Percentiles rank a stretch among this genome's conserved stretches.
Conservation (phyloP, 2,888 invertebrate species). For the Gisinianus flammeolus region DNA sequence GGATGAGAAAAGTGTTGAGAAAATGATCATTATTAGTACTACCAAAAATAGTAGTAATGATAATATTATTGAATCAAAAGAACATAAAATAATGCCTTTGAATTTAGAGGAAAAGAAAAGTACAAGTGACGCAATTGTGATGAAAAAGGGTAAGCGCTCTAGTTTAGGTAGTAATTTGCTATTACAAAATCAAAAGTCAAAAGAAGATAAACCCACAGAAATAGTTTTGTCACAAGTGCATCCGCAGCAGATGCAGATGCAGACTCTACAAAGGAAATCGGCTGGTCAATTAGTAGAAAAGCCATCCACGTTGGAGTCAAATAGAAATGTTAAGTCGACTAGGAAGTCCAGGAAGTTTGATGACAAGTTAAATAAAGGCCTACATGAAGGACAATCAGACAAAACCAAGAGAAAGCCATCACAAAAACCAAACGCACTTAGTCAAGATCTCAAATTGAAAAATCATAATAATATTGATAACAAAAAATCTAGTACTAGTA, state of each 20-base stretch:
- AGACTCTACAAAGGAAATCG: too few relatives aligned
- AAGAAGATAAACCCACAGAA: slow-evolving; percentile 1
- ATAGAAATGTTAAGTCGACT: neutral
- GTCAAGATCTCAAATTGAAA: slow-evolving; percentile 30
- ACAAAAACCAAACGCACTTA: slow-evolving; percentile 35
- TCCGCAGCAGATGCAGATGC: too few relatives aligned
- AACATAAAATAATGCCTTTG: slow-evolving; percentile 36
- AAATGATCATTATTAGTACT: too few relatives aligned
- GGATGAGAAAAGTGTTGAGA: too few relatives aligned
- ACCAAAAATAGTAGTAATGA: neutral
- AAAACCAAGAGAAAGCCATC: slow-evolving; percentile 9
- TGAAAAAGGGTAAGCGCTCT: slow-evolving; percentile 30
- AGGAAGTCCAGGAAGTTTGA: neutral
- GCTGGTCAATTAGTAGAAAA: neutral
- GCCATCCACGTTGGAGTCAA: neutral
- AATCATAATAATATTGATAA: neutral
- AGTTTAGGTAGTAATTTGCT: slow-evolving; percentile 15
- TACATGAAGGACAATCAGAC: slow-evolving; percentile 17
- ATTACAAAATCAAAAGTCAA: slow-evolving; percentile 13
- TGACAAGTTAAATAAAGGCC: neutral
- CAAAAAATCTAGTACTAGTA: slow-evolving; percentile 11
- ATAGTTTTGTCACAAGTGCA: slow-evolving; percentile 16
- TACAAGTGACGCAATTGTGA: slow-evolving; percentile 38
- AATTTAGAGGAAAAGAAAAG: slow-evolving; percentile 37
- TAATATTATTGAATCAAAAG: neutral